A percentile compares a stretch with the other conserved stretches of the same genome.
phyloP scores from a whole-genome alignment of 2,113 vertebrate species.

The Anseranas semipalmata region DNA sequence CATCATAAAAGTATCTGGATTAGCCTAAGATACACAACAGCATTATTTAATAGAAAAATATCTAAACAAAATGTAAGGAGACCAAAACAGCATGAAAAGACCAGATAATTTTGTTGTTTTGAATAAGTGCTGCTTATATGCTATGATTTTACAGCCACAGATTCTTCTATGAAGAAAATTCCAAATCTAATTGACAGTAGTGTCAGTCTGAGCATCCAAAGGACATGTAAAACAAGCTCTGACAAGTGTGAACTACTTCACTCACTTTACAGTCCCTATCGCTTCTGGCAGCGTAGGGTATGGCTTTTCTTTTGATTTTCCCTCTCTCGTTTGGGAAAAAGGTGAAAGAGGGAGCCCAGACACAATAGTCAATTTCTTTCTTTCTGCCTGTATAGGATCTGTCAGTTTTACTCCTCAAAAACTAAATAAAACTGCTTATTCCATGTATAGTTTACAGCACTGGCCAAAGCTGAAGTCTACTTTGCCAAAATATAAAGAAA shows the following conservation, averaged over 20 bases:
- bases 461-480: background rate
- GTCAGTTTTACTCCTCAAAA: background rate
- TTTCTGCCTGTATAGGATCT: background rate
- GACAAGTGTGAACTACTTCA: background rate
- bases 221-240: background rate
- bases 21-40: background rate
- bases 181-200: background rate
- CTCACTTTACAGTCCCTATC: background rate
- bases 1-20: background rate
- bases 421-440: background rate
- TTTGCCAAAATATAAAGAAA: background rate
- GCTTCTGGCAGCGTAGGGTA: background rate
- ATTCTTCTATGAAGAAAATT: background rate
- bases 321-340: background rate
- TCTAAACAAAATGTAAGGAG: background rate
- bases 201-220: background rate
- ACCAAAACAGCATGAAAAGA: background rate
- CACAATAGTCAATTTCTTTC: too few relatives aligned
- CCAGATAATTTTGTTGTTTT: background rate
- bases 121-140: background rate
- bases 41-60: background rate
- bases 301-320: background rate
- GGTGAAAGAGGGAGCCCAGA: too few relatives aligned
- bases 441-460: background rate
- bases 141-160: background rate